Percentiles rank a stretch among this genome's conserved stretches.
phyloP scores from a whole-genome alignment of 92 coral and sea anemone genomes.

The Micromussa lordhowensis region DNA sequence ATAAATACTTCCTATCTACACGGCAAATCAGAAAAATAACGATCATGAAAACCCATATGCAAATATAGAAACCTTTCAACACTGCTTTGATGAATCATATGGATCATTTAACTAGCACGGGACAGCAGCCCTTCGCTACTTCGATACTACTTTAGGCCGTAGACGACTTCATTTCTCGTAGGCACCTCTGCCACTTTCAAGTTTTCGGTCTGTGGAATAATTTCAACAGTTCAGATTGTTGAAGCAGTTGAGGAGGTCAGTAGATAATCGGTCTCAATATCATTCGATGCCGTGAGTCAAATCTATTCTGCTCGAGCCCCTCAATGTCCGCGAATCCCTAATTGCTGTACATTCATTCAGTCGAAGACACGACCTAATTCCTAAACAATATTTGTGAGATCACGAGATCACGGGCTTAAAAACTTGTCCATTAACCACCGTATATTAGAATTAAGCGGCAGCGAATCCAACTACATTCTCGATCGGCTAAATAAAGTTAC shows the following conservation, averaged over 20 bases:
- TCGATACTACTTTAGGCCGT: neutral
- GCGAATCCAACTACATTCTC: neutral
- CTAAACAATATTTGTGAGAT: too few species aligned
- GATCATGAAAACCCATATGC: too few species aligned
- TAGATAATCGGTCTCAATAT: neutral
- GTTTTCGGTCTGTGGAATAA: neutral
- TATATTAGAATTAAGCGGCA: neutral
- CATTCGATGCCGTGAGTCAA: too few species aligned
- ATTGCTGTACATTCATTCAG: too few species aligned
- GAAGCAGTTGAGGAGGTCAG: neutral
- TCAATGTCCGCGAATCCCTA: neutral
- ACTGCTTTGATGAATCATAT: neutral
- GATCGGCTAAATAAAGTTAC: neutral
- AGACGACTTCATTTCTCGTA: neutral
- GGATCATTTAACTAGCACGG: neutral
- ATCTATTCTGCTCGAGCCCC: neutral
- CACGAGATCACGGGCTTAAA: neutral
- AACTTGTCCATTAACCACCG: neutral
- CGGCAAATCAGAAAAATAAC: too few species aligned
- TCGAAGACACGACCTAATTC: neutral
- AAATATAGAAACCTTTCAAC: too few species aligned
- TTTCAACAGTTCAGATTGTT: too few species aligned
- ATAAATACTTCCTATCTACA: too few species aligned
- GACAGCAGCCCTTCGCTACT: neutral
- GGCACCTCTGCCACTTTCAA: neutral